A percentile compares a stretch with the other conserved stretches of the same genome.
phyloP scores from a whole-genome alignment of 2,113 vertebrate species.

The Cepphus grylle region DNA sequence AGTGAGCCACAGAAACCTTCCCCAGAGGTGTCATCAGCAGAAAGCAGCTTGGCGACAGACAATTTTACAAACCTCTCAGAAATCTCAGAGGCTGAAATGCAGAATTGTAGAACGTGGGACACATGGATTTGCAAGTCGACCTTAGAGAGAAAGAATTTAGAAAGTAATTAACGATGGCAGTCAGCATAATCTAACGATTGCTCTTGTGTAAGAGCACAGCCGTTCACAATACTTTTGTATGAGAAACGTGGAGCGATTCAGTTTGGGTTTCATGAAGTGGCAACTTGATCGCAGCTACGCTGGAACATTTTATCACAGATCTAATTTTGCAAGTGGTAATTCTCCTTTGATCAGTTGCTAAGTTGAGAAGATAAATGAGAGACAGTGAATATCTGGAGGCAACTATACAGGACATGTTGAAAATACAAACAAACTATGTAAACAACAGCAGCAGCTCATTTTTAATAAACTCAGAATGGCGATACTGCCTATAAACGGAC shows the following conservation, averaged over 20 bases:
- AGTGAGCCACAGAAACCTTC: background rate
- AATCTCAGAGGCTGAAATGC: background rate
- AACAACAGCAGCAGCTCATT: background rate
- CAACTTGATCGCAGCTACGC: rapidly evolving
- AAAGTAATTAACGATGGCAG: background rate
- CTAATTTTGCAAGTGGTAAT: background rate
- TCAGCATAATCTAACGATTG: background rate
- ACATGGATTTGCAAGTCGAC: background rate
- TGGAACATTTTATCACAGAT: background rate
- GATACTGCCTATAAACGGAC: background rate
- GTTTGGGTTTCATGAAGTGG: background rate
- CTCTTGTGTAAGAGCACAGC: background rate
- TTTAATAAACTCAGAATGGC: background rate
- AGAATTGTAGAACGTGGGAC: background rate
- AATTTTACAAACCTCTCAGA: background rate
- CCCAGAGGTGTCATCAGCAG: background rate
- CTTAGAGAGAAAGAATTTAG: background rate
- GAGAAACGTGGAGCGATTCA: background rate
- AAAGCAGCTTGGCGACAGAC: background rate
- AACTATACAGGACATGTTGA: background rate
- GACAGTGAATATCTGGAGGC: background rate
- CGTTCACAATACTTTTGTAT: background rate
- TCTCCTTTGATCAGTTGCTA: background rate
- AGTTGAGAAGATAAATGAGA: background rate
- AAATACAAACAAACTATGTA: background rate